Base-by-base conservation (phyloP, 2,888 invertebrate genomes). In the Digitonthophagus gazella region DNA sequence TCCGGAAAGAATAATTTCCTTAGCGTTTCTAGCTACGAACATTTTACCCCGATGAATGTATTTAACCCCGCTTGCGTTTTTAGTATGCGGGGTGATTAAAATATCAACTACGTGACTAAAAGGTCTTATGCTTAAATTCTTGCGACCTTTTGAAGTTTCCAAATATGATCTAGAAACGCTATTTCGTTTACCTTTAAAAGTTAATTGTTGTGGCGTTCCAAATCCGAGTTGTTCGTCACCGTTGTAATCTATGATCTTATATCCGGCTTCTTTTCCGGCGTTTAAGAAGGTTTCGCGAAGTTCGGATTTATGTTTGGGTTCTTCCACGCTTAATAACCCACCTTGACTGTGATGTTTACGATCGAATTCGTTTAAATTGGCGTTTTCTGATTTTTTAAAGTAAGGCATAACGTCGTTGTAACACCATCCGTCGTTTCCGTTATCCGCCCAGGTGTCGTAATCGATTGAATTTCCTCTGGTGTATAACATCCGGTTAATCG, bases 401-500 rank as follows among this genome's bases (percentile, higher is more conserved):
- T 92, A 93, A 0, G 90, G 90, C 14, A 92, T 78, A 0, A 93
- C 90, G 15, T 91, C 87, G 19, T 87, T 82, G 85, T 87, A 93
- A 64, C 89, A 87, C 93, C 93, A 93, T 0, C 91, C 92, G 0
- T 85, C 80, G 78, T 92, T 91, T 0, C 92, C 93, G 76, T 89
- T 78, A 0, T 83, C 83, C 11, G 88, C 87, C 95, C 95, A 95
- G 2, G 85, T 82, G 76, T 95, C 90, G 79, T 91, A 95, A 77
- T 95, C 94, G 2, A 84, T 81, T 0, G 86, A 85, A 75, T 89
- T 86, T 8, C 92, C 93, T 71, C 92, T 83, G 0, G 91, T 91
- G 76, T 91, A 93, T 76, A 91, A 89, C 93, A 95, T 93, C 75
- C 90, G 90, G 79, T 95, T 95, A 6, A 94, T 83, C 0, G 91